These are phyloP conservation scores for Thera obeliscata DNA, from an alignment of 2,888 invertebrate genomes.

Conservation along the genomic window DNA sequence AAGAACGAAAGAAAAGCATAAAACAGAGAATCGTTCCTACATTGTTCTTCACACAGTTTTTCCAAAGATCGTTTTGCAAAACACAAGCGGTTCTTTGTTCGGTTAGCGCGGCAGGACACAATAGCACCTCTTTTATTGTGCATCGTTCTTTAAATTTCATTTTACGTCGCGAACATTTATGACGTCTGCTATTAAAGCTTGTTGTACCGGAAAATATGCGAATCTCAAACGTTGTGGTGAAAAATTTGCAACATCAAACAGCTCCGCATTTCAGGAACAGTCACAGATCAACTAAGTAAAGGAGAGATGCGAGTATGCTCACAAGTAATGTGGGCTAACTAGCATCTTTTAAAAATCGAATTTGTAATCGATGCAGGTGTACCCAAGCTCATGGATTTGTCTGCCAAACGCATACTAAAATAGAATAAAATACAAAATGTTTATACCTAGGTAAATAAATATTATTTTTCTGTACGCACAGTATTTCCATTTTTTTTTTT, in stretches of 20 bases:
- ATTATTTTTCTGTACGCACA: too few relatives aligned
- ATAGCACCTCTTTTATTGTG: conserved; percentile 34
- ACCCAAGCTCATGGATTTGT: too few relatives aligned
- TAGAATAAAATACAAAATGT: too few relatives aligned
- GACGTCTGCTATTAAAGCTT: conserved; percentile 55
- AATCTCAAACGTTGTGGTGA: conserved; percentile 41
- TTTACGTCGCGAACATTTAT: conserved; percentile 57
- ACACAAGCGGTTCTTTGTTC: not conserved
- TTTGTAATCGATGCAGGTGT: too few relatives aligned
- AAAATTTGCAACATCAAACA: conserved; percentile 53
- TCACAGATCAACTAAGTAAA: not conserved
- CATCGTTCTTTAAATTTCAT: conserved; percentile 48
- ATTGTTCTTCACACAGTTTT: conserved; percentile 1
- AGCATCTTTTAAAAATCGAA: too few relatives aligned
- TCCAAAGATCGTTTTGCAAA: not conserved
- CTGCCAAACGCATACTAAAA: too few relatives aligned
- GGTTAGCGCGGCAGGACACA: not conserved
- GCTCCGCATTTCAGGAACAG: conserved; percentile 36
- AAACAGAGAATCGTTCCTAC: not conserved
- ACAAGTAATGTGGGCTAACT: too few relatives aligned
- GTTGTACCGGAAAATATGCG: conserved; percentile 54
- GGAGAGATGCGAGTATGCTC: not conserved
- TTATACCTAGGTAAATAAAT: too few relatives aligned
- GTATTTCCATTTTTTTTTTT: too few relatives aligned
- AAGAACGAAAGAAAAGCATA: not conserved